Evolutionary conservation across 2,797 vertebrate species (phyloP).

Genomic region (Cygnus olor): DNA sequence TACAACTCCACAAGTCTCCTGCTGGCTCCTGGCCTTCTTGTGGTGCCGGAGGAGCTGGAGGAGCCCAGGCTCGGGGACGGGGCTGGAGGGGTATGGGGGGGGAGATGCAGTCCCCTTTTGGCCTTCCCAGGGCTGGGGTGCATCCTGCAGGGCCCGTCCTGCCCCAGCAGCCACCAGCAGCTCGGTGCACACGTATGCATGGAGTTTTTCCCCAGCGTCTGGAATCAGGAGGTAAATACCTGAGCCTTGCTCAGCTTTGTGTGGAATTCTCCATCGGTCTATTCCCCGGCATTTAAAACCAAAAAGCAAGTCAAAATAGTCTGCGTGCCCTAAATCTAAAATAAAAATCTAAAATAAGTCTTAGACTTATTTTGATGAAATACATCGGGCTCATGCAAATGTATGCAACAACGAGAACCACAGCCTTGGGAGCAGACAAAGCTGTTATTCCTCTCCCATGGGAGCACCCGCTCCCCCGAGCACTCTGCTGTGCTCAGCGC

Average conservation of each 20-base stretch:
- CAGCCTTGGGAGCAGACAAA: background rate
- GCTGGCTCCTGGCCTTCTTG: background rate
- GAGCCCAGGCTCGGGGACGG: background rate
- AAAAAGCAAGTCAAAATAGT: background rate
- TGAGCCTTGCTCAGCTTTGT: rapidly evolving
- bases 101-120: rapidly evolving
- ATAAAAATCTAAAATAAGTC: too few species aligned
- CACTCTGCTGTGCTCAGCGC: rapidly evolving
- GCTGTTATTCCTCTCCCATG: background rate
- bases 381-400: rapidly evolving
- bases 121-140: too few species aligned
- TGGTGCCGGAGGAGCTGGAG: background rate
- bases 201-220: rapidly evolving
- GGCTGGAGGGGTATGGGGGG: rapidly evolving
- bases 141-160: background rate
- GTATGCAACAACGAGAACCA: background rate
- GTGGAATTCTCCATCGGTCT: background rate
- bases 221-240: background rate
- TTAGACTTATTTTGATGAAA: background rate
- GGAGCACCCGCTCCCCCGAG: rapidly evolving
- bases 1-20: background rate
- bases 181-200: background rate
- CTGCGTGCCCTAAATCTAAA: background rate
- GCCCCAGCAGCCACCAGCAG: background rate
- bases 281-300: background rate